phyloP scores from a whole-genome alignment of 2,113 vertebrate genomes.

The Cranoglanis bouderius region DNA sequence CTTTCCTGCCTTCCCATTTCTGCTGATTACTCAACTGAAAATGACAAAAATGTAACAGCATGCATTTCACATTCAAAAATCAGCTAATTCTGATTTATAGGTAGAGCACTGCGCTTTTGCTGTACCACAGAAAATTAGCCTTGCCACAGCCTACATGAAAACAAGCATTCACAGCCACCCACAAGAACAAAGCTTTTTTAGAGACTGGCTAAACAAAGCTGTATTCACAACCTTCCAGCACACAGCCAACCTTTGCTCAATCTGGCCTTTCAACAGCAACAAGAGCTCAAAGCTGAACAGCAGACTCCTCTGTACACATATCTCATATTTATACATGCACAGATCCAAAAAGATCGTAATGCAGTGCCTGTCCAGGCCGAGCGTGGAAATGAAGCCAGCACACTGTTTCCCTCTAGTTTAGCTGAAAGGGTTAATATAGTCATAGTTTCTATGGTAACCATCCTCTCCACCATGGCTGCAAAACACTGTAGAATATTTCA shows the following conservation, averaged over 20 bases:
- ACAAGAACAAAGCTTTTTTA: conserved; percentile 62
- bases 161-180: conserved; percentile 64
- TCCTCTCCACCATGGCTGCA: conserved; percentile 46
- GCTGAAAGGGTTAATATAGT: conserved; percentile 56
- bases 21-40: neutral
- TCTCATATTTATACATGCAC: conserved; percentile 33
- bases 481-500: conserved; percentile 43
- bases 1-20: neutral
- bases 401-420: conserved; percentile 27
- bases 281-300: conserved; percentile 40
- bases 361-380: neutral
- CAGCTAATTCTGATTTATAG: conserved; percentile 34
- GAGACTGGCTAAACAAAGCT: conserved; percentile 62
- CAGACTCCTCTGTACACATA: conserved; percentile 44
- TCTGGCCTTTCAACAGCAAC: conserved; percentile 59
- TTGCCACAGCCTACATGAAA: conserved; percentile 54
- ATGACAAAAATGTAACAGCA: neutral
- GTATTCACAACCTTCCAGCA: conserved; percentile 68
- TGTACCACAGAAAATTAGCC: conserved; percentile 65
- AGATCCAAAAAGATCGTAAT: conserved; percentile 19
- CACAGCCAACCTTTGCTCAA: conserved; percentile 63
- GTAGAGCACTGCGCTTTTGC: conserved; percentile 50
- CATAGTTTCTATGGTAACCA: conserved; percentile 68
- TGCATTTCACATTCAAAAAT: neutral
- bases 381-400: neutral